Percentiles rank a stretch among this genome's conserved stretches.
Evolutionary conservation across 2,888 invertebrate genomes (phyloP).

Genomic region (Plebejus argus): DNA sequence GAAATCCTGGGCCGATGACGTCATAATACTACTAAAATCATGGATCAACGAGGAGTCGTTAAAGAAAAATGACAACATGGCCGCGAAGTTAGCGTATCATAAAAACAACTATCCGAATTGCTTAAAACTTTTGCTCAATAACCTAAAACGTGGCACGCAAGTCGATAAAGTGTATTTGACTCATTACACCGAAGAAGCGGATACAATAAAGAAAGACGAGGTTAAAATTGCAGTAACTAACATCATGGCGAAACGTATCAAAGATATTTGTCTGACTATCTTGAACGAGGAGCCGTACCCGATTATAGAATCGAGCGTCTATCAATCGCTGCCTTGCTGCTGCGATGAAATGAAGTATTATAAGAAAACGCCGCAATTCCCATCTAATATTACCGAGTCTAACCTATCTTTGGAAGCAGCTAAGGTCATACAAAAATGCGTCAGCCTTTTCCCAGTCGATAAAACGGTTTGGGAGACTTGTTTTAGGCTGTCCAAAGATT

Average conservation of each 20-base stretch:
- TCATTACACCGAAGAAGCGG: conserved; percentile 52
- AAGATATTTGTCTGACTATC: conserved; percentile 65
- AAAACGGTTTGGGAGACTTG: conserved; percentile 67
- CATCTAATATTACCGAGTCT: conserved; percentile 43
- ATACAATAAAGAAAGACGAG: conserved; percentile 53
- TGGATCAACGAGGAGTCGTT: conserved; percentile 63
- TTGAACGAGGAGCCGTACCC: conserved; percentile 67
- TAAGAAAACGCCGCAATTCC: conserved; percentile 44
- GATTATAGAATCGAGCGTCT: conserved; percentile 52
- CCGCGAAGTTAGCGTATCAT: conserved; percentile 68
- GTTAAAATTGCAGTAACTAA: conserved; percentile 60
- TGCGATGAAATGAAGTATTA: conserved; percentile 65
- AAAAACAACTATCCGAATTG: conserved; percentile 62
- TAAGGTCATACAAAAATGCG: conserved; percentile 64
- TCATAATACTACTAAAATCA: conserved; percentile 61
- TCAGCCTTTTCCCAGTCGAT: conserved; percentile 66
- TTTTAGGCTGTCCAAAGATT: conserved; percentile 66
- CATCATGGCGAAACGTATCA: conserved; percentile 66
- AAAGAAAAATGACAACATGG: conserved; percentile 61
- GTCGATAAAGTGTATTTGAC: conserved; percentile 54
- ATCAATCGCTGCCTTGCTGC: conserved; percentile 61
- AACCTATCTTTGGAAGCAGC: conserved; percentile 62
- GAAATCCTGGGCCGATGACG: conserved; percentile 67
- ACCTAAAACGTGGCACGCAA: conserved; percentile 51
- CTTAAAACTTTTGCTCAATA: conserved; percentile 57